Base-by-base conservation (phyloP, 2,113 vertebrate species). In the Aleadryas rufinucha region DNA sequence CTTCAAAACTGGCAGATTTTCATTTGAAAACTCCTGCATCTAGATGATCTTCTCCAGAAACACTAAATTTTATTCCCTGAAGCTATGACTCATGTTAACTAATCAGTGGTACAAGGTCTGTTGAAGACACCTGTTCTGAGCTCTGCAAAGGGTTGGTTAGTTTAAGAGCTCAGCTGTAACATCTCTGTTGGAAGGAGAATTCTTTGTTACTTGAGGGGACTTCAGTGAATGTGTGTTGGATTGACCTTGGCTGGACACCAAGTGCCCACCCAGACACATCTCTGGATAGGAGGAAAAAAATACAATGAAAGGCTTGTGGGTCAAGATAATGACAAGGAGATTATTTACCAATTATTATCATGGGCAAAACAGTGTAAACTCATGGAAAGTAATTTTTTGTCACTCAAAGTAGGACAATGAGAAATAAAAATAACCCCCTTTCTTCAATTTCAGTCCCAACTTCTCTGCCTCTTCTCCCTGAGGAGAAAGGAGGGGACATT, bases 401-500 rank as follows among this genome's bases (percentile, higher is more conserved):
- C 9, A 37, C 15, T 53, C 37, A 39, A 41, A 54, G 9, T 37
- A 42, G 7, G 6, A 37, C 42, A 57, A 84, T 35, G 9, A 76
- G 24, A 84, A 76, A 69, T n/a, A 23, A 70, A 89, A 28, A 6
- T 15, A 9, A 4, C 8, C 2, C 1, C 5, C 10, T 59, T 11
- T 33, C 17, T 74, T 64, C n/a, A 75, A 4, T 3, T 66, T 89
- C 13, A 24, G 7, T 54, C 13, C 10, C 2, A 33, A 6, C 26
- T 56, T 82, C 50, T 61, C 30, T 61, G 9, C 7, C 7, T 60
- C 15, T 5, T 57, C 3, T 9, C 3, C 5, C 2, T 0, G 0
- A 42, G 18, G 22, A 72, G 31, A 56, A 72, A 49, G 26, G 14
- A 64, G 8, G 7, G 59, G 41, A 33, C 5, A 33, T 24, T n/a